These are phyloP conservation scores for Phenacoccus solenopsis DNA, from an alignment of 1,140 invertebrate species.

Conservation along the genomic window DNA sequence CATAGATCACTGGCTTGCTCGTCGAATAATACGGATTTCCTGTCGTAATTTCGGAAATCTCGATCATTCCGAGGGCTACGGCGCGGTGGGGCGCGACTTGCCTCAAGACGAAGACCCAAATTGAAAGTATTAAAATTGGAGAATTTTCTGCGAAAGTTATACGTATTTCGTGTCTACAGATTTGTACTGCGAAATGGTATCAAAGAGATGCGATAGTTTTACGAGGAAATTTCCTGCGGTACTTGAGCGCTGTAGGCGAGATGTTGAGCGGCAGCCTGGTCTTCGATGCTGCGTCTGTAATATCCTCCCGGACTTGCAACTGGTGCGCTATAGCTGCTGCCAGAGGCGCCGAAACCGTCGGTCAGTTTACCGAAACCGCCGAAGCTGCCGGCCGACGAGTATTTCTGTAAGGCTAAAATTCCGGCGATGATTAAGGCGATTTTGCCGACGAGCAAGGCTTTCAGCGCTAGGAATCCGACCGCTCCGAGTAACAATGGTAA, in stretches of 20 bases:
- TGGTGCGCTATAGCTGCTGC: conserved; percentile 26
- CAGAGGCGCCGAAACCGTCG: conserved; percentile 23
- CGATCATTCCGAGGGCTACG: too few species aligned
- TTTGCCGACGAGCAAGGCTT: conserved; percentile 59
- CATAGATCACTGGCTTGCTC: too few species aligned
- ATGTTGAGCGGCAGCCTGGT: conserved; percentile 39
- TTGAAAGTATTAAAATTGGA: background rate
- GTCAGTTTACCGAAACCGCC: conserved; percentile 30
- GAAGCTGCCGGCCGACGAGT: conserved; percentile 40
- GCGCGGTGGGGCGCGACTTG: too few species aligned
- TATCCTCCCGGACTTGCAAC: conserved; percentile 29
- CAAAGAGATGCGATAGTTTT: background rate
- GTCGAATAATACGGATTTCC: too few species aligned
- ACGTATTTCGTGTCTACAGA: background rate
- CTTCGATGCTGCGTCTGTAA: conserved; percentile 36
- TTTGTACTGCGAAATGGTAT: background rate
- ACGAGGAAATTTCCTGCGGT: conserved; percentile 10
- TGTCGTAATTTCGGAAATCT: too few species aligned
- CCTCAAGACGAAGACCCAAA: background rate
- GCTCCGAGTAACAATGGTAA: conserved; percentile 51
- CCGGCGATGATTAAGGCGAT: conserved; percentile 55
- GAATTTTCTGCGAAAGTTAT: background rate
- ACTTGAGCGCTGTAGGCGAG: conserved; percentile 46
- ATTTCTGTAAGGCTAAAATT: conserved; percentile 50
- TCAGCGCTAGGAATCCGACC: conserved; percentile 53